Conservation (phyloP, 2,888 invertebrate species). For the Caradrina clavipalpis region DNA sequence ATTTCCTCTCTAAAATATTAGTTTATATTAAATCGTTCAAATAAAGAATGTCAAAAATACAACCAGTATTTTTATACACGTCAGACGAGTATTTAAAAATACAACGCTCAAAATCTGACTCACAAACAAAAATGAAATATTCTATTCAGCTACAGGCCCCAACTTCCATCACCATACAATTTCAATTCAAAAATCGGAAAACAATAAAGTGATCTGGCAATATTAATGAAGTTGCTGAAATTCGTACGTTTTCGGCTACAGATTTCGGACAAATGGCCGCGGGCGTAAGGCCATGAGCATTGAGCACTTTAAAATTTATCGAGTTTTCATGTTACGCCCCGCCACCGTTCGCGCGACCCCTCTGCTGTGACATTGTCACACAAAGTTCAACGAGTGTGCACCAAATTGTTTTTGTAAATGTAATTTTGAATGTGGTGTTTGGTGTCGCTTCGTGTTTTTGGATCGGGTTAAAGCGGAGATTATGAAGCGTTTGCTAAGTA, state of each 20-base stretch:
- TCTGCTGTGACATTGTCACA: conserved; percentile 58
- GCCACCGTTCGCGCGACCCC: conserved; percentile 43
- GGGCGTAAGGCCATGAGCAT: conserved; percentile 79
- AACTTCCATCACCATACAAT: conserved; percentile 32
- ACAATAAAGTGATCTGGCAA: conserved; percentile 59
- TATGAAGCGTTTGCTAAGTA: neutral
- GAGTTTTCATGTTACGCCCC: conserved; percentile 83
- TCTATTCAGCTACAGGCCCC: conserved; percentile 22
- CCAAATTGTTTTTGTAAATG: conserved; percentile 53
- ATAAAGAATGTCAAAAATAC: too few relatives aligned
- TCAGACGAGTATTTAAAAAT: conserved; percentile 22
- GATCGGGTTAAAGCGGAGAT: conserved; percentile 4
- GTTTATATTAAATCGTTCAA: too few relatives aligned
- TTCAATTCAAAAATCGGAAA: conserved; percentile 58
- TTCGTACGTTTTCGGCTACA: conserved; percentile 67
- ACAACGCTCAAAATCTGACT: conserved; percentile 24
- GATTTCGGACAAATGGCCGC: conserved; percentile 74
- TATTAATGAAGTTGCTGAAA: conserved; percentile 67
- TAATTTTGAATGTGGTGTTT: conserved; percentile 38
- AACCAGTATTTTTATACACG: neutral
- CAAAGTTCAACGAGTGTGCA: conserved; percentile 57
- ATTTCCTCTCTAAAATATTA: too few relatives aligned
- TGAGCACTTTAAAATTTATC: conserved; percentile 88
- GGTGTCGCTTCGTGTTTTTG: conserved; percentile 28
- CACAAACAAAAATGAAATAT: conserved; percentile 23